Conservation (phyloP, 2,888 invertebrate genomes). For the Hemithea aestivaria region DNA sequence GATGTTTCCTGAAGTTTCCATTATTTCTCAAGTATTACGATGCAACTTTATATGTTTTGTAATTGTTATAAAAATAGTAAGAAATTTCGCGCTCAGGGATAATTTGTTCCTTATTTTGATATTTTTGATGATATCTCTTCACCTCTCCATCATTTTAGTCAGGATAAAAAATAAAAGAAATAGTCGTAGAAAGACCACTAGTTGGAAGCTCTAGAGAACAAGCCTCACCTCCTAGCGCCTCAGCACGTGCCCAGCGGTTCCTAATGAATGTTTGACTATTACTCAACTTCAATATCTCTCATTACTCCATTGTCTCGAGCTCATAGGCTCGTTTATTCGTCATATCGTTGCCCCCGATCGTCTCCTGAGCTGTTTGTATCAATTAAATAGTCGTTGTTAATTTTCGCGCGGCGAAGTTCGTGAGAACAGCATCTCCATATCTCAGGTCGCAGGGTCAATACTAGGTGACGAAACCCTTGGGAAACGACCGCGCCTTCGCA, state of each 20-base stretch:
- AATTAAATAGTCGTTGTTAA: slow-evolving; percentile 69
- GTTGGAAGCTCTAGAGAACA: neutral
- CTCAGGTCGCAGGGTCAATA: slow-evolving; percentile 38
- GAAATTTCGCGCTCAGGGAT: too few species aligned
- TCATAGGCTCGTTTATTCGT: slow-evolving; percentile 23
- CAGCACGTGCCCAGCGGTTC: slow-evolving; percentile 17
- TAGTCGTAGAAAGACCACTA: too few species aligned
- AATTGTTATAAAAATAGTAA: too few species aligned
- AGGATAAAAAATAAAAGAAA: too few species aligned
- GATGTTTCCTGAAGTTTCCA: too few species aligned
- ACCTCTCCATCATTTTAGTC: too few species aligned
- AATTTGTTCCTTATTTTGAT: too few species aligned
- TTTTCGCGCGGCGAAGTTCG: slow-evolving; percentile 55
- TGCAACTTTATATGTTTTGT: too few species aligned
- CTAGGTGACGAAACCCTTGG: slow-evolving; percentile 31
- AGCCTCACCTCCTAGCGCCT: slow-evolving; percentile 14
- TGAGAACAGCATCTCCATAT: slow-evolving; percentile 50
- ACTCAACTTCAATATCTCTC: slow-evolving; percentile 21
- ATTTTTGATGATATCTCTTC: too few species aligned
- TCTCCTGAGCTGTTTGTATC: slow-evolving; percentile 52
- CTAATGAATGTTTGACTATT: slow-evolving; percentile 19
- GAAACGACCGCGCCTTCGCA: slow-evolving; percentile 15
- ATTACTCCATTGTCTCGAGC: slow-evolving; percentile 23
- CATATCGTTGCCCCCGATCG: slow-evolving; percentile 22
- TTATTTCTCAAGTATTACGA: too few species aligned